Conservation (phyloP, 2,888 invertebrate genomes). For the Hydriomena furcata region DNA sequence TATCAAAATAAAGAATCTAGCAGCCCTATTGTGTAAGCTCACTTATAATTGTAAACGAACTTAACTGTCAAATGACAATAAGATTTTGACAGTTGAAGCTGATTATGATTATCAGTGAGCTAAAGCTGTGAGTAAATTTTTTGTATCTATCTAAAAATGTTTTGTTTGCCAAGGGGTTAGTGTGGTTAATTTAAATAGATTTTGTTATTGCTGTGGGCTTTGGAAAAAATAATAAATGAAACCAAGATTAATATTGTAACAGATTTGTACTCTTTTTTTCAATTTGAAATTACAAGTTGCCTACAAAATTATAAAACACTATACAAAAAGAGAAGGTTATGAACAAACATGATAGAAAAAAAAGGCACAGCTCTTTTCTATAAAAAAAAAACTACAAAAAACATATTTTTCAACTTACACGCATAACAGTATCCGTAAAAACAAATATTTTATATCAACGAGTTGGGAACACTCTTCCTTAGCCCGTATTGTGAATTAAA, state of each 20-base stretch:
- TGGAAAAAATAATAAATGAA: too few relatives aligned
- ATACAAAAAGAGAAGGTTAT: slow-evolving; percentile 42
- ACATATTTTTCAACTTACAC: slow-evolving; percentile 13
- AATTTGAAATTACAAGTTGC: slow-evolving; percentile 44
- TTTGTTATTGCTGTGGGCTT: too few relatives aligned
- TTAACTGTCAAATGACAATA: too few relatives aligned
- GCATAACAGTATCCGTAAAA: slow-evolving; percentile 12
- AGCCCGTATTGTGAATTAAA: background rate
- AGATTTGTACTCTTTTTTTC: slow-evolving; percentile 59
- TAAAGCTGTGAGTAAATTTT: too few relatives aligned
- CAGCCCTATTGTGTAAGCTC: too few relatives aligned
- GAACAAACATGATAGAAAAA: slow-evolving; percentile 37
- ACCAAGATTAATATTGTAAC: slow-evolving; percentile 40
- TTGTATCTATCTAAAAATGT: too few relatives aligned
- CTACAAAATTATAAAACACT: slow-evolving; percentile 63
- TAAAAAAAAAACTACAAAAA: slow-evolving; percentile 10
- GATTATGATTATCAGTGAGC: too few relatives aligned
- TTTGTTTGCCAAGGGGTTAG: too few relatives aligned
- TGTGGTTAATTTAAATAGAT: too few relatives aligned
- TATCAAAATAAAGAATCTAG: too few relatives aligned
- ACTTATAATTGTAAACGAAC: too few relatives aligned
- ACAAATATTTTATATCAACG: background rate
- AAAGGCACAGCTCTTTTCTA: slow-evolving; percentile 3
- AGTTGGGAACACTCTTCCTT: background rate
- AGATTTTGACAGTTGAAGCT: too few relatives aligned